Base-by-base conservation (phyloP, 2,888 invertebrate genomes). In the Diarsia brunnea region DNA sequence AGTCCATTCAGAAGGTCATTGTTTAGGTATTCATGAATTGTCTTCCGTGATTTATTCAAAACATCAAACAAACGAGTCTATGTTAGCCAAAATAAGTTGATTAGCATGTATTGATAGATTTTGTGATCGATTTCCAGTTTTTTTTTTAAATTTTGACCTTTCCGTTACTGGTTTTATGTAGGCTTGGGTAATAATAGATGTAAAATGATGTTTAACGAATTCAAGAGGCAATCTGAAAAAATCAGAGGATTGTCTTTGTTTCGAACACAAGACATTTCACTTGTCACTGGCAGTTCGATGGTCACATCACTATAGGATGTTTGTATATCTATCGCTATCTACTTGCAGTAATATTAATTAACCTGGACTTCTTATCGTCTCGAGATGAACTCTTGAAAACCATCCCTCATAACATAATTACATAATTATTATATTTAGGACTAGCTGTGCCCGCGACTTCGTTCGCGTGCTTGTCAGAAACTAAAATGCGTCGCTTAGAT, bases 21-120 rank as follows among this genome's bases (percentile, higher is more conserved):
- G 16, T 69, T 77, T 61, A 73, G 12, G 63, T 68, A 84, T 84
- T 68, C 70, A 65, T 31, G 21, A 0, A 69, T 68, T 45, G 49
- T 73, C 69, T 83, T 75, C 72, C 68, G 78, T 81, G 61, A 68
- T 81, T 72, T 74, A 72, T 73, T 72, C 19, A 24, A 45, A 4
- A 67, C n/a, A 66, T 74, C 43, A 61, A 69, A 73, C 38, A n/a
- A 27, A 64, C 63, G 63, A 31, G 69, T 27, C n/a, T 68, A 3
- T 27, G 8, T 49, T 73, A 31, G 11, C 3, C 7, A 55, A 55
- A 66, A 55, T 69, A 53, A 27, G n/a, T 47, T 68, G 16, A 70
- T 70, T 67, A 64, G n/a, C 4, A 60, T 53, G 14, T n/a, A 68
- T 38, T 43, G n/a, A 49, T 31, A 38, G 12, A 53, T 61, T 21